A percentile compares a stretch with the other conserved stretches of the same genome.
These are phyloP conservation scores for Zygothrica quintamaculata DNA, from an alignment of 2,888 invertebrate genomes.

Conservation along the genomic window DNA sequence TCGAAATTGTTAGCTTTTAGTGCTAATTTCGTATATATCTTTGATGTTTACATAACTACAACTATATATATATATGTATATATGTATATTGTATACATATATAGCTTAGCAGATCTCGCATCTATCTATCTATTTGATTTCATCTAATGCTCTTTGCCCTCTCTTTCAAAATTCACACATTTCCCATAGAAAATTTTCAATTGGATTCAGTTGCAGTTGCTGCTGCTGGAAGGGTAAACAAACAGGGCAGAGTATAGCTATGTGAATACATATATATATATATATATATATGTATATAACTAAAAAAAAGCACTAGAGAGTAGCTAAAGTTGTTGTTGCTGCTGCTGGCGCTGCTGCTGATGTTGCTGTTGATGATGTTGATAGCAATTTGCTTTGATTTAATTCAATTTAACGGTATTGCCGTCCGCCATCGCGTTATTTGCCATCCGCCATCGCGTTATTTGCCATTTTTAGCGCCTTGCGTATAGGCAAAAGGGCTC, in stretches of 20 bases:
- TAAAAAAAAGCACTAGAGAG: not conserved
- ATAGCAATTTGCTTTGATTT: slow-evolving; percentile 77
- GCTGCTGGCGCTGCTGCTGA: slow-evolving; percentile 25
- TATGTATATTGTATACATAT: slow-evolving; percentile 1
- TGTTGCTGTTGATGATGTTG: slow-evolving; percentile 45
- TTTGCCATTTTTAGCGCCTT: slow-evolving; percentile 61
- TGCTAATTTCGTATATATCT: too few relatives aligned
- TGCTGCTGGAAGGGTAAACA: slow-evolving; percentile 35
- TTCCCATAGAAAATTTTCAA: slow-evolving; percentile 44
- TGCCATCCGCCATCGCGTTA: slow-evolving; percentile 38
- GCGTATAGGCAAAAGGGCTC: slow-evolving; percentile 27
- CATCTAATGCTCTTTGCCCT: not conserved
- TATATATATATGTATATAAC: not conserved
- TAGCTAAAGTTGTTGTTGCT: not conserved
- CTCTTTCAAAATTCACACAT: slow-evolving; percentile 39
- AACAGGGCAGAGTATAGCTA: slow-evolving; percentile 15
- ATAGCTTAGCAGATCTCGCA: slow-evolving; percentile 6
- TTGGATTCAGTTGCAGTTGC: slow-evolving; percentile 20
- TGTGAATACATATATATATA: not conserved
- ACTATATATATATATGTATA: not conserved
- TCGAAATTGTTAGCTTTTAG: too few relatives aligned
- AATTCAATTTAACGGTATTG: slow-evolving; percentile 72
- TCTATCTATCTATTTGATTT: too few relatives aligned
- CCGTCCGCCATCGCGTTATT: slow-evolving; percentile 38
- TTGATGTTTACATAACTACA: too few relatives aligned